A percentile compares a stretch with the other conserved stretches of the same genome.
These are phyloP conservation scores for Ctenochaetus hawaiiensis DNA, from an alignment of 2,797 vertebrate genomes.

Conservation along the genomic window DNA sequence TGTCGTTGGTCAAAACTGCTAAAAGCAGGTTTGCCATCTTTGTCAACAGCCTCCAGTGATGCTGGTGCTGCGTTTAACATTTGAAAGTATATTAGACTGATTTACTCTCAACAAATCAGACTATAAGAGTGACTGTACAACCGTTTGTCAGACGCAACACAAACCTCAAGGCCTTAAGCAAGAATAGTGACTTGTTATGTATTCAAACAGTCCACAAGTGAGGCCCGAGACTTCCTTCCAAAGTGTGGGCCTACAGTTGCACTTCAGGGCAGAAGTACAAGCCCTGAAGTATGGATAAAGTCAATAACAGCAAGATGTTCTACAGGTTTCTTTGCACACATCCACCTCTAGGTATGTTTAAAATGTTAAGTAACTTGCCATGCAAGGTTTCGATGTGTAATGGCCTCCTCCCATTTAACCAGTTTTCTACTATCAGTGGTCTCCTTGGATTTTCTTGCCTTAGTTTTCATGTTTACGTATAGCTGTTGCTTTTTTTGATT, in stretches of 20 bases:
- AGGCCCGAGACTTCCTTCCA: not conserved
- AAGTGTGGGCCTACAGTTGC: not conserved
- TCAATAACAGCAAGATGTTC: conserved; percentile 56
- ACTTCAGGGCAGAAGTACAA: not conserved
- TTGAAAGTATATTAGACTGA: not conserved
- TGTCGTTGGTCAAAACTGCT: not conserved
- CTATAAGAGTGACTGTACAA: not conserved
- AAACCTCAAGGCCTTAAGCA: not conserved
- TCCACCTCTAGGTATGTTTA: conserved; percentile 42
- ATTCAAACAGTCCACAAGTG: not conserved
- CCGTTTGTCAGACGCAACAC: not conserved
- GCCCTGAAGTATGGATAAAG: conserved; percentile 30
- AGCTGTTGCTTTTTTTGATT: not conserved
- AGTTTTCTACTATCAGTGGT: not conserved
- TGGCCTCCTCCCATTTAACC: not conserved
- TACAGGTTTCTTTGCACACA: conserved; percentile 61
- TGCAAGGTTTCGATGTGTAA: conserved; percentile 10
- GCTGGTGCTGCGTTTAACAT: not conserved
- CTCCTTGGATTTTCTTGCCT: not conserved
- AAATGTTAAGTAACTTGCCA: conserved; percentile 29
- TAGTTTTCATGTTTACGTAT: not conserved
- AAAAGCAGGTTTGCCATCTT: conserved; percentile 9
- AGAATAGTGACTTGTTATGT: conserved; percentile 1
- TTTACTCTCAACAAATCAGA: not conserved
- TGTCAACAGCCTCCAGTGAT: not conserved